Base-by-base conservation (phyloP, 2,888 invertebrate genomes). In the Nemotelus nigrinus region DNA sequence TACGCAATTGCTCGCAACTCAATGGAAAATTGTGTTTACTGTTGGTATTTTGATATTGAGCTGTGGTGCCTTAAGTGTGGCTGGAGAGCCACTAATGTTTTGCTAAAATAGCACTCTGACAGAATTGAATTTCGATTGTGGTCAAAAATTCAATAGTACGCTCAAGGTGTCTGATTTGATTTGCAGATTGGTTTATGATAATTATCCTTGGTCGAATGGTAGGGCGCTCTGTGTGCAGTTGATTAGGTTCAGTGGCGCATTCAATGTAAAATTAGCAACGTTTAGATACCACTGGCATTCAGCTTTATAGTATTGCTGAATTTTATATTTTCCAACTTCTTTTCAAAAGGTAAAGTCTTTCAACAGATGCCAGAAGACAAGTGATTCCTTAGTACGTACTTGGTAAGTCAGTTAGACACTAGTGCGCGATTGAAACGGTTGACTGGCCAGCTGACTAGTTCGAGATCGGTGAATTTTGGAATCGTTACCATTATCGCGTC, bases 21-120 rank as follows among this genome's bases (percentile, higher is more conserved):
- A 57, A 55, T 71, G 57, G 43, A 71, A 55, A 71, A 43, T 55
- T 6, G n/a, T 71, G 71, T 71, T 71, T 71, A 43, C 71, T 68
- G 39, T 8, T 68, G 71, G 43, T 71, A 8, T 55, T 71, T 48
- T 45, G 45, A 25, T 7, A 65, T 7, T 45, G n/a, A 45, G 65
- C 65, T 7, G 45, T 65, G 65, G 47, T 47, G n/a, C 45, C 65
- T 45, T 8, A 65, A 65, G 44, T 25, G 3, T 8, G 10, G 45
- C 65, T 45, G 65, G 65, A 45, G 45, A n/a, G 58, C n/a, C 50
- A 7, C 50, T 8, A 8, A 1, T 50, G 8, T 25, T 25, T 25
- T 25, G 25, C 25, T 1, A 25, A 25, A 25, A 25, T 25, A 25
- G 25, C 25, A 25, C 25, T 25, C 25, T 25, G 25, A 25, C 25